Percentiles rank a stretch among this genome's conserved stretches.
These are phyloP conservation scores for Eulithis testata DNA, from an alignment of 2,888 invertebrate genomes.

Conservation along the genomic window DNA sequence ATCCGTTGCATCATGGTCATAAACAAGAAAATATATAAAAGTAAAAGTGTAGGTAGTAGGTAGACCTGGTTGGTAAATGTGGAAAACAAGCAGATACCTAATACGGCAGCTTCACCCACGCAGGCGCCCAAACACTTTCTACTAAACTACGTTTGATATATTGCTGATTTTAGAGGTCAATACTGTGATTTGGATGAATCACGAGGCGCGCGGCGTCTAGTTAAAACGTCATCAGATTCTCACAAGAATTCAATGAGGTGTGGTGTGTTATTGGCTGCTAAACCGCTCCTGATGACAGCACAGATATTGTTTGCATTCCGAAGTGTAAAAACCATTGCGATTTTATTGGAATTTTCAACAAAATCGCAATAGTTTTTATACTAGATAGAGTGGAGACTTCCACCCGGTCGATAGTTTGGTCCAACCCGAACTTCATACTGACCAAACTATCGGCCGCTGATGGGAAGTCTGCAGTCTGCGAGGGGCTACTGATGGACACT, in stretches of 20 bases:
- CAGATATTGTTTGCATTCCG: too few species aligned
- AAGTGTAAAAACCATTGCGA: too few species aligned
- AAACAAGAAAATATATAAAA: slow-evolving; percentile 54
- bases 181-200: slow-evolving; percentile 37
- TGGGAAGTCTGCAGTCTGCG: too few species aligned
- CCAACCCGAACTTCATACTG: too few species aligned
- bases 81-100: slow-evolving; percentile 45
- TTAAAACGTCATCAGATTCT: too few species aligned
- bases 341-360: too few species aligned
- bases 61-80: slow-evolving; percentile 35
- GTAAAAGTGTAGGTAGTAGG: slow-evolving; percentile 64
- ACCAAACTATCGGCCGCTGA: too few species aligned
- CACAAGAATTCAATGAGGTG: background rate
- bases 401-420: too few species aligned
- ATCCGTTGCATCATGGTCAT: slow-evolving; percentile 32
- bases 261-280: background rate
- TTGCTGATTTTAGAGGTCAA: slow-evolving; percentile 40
- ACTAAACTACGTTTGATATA: slow-evolving; percentile 30
- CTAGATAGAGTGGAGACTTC: too few species aligned
- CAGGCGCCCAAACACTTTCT: slow-evolving; percentile 40
- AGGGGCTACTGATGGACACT: too few species aligned
- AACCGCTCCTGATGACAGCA: too few species aligned
- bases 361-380: too few species aligned
- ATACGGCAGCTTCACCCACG: slow-evolving; percentile 50
- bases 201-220: background rate